These are phyloP conservation scores for Clepsis dumicolana DNA, from an alignment of 2,888 invertebrate species.

Conservation along the genomic window DNA sequence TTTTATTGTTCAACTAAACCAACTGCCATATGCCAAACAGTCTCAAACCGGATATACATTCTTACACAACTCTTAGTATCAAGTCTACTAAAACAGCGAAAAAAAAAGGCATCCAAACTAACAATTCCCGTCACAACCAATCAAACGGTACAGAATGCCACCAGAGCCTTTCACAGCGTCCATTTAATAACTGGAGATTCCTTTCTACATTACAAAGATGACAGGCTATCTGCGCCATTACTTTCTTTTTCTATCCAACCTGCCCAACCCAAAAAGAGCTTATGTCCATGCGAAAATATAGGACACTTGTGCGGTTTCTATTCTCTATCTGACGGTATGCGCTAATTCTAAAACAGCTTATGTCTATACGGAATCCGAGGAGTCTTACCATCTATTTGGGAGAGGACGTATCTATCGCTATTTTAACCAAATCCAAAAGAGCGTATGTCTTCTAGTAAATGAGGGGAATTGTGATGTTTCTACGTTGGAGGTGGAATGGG, in stretches of 20 bases:
- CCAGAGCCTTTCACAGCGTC: slow-evolving; percentile 42
- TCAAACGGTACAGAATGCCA: slow-evolving; percentile 17
- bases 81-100: neutral
- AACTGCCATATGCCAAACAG: no score
- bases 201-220: slow-evolving; percentile 63
- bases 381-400: no score
- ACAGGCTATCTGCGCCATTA: slow-evolving; percentile 58
- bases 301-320: slow-evolving; percentile 2
- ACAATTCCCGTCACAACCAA: slow-evolving; percentile 32
- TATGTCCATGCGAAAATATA: neutral
- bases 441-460: neutral
- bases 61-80: neutral
- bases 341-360: no score
- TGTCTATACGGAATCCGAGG: no score
- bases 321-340: no score
- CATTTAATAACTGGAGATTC: slow-evolving; percentile 60
- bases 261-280: neutral
- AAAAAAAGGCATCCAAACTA: neutral
- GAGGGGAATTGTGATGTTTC: slow-evolving; percentile 11
- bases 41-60: no score
- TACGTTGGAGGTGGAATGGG: neutral
- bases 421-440: slow-evolving; percentile 17
- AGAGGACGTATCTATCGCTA: no score
- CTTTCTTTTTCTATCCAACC: slow-evolving; percentile 55
- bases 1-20: no score